Evolutionary conservation across 1,140 invertebrate species (phyloP).

Genomic region (Scylla paramamosain): DNA sequence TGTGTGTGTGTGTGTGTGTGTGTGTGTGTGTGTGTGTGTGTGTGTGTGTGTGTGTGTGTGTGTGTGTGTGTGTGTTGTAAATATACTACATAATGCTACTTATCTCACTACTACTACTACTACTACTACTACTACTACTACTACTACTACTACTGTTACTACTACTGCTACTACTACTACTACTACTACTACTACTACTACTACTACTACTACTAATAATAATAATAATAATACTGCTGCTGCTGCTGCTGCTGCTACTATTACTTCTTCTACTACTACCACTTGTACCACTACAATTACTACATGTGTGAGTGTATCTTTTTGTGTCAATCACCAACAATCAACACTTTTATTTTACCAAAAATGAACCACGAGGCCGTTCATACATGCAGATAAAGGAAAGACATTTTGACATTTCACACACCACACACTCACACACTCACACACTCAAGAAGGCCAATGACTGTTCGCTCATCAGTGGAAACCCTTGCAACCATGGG

Average conservation of each 20-base stretch:
- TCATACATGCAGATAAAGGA: too few species aligned
- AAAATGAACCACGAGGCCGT: too few species aligned
- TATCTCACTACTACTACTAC: not conserved
- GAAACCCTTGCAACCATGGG: too few species aligned
- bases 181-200: not conserved
- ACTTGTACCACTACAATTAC: not conserved
- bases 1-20: too few species aligned
- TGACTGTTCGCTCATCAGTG: too few species aligned
- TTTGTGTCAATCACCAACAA: too few species aligned
- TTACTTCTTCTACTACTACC: not conserved
- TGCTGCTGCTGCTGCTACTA: not conserved
- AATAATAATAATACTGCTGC: not conserved
- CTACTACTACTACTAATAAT: not conserved
- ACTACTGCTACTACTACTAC: not conserved
- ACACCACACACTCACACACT: too few species aligned
- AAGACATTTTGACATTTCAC: too few species aligned
- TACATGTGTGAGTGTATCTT: not conserved
- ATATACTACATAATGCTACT: too few species aligned
- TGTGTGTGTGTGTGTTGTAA: conserved; percentile 34
- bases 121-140: not conserved
- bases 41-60: not conserved
- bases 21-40: too few species aligned
- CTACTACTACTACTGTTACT: not conserved
- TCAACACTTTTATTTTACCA: too few species aligned
- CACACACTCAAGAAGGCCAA: too few species aligned